phyloP scores from a whole-genome alignment of 2,888 invertebrate genomes.

The Chironomus tentans region DNA sequence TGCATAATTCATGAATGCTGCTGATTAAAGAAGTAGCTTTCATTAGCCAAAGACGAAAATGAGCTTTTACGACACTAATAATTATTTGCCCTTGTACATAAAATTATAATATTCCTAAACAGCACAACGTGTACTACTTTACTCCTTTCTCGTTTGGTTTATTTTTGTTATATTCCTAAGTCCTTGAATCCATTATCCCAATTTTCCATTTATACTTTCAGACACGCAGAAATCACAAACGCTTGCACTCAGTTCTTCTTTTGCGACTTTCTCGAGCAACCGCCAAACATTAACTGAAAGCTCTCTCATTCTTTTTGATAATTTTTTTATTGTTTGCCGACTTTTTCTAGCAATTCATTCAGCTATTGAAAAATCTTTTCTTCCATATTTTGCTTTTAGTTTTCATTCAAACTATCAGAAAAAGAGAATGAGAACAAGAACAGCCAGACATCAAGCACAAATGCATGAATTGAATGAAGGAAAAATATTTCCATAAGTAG shows the following conservation, averaged over 20 bases:
- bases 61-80: not conserved
- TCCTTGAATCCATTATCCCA: slow-evolving; percentile 6
- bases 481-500: not conserved
- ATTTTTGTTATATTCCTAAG: not conserved
- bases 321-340: not conserved
- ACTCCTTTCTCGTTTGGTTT: not conserved
- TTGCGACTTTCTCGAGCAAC: not conserved
- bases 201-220: not conserved
- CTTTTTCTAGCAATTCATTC: not conserved
- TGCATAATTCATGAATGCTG: not conserved
- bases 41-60: not conserved
- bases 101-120: not conserved
- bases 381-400: not conserved
- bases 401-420: no score
- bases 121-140: not conserved
- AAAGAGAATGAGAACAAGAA: no score
- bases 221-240: not conserved
- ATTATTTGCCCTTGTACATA: not conserved
- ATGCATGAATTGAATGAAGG: not conserved
- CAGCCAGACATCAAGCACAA: not conserved
- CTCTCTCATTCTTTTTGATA: not conserved
- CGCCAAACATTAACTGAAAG: slow-evolving; percentile 21
- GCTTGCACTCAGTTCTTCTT: not conserved
- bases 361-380: not conserved
- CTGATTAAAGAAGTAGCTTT: not conserved